Evolutionary conservation across 1,140 invertebrate species (phyloP), one percentile per base, ranked within the genome.

Genomic region (Drosophila leontia): DNA sequence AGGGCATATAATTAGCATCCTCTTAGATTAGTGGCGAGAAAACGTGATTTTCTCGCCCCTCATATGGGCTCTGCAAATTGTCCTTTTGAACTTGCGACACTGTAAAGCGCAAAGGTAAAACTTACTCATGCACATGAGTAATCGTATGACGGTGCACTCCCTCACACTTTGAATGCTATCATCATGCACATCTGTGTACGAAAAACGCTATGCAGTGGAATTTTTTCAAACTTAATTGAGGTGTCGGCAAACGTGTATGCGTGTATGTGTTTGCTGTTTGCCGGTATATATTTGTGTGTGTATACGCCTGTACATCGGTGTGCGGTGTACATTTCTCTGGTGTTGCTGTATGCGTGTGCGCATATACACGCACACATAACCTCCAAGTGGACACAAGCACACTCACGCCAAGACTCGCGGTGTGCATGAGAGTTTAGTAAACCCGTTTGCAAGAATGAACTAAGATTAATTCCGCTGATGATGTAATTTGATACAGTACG

Each of bases 391-490:
- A 69, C 62, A 45, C 34, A 42, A 65, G 44, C 23, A 55, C 39
- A 58, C 53, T 34, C 39, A 7, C 29, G 53, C 63, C 63, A 15
- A 13, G 19, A 13, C 19, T 23, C 12, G 13, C 19, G 44, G 19
- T 51, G 48, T 60, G 55, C 61, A 59, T 76, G 70, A 62, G 58
- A 82, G 80, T 78, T 69, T 55, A 62, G 68, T 86, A 85, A 85
- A 85, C 82, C 75, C 75, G 82, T 85, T 85, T 85, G 61, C 64
- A 62, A 62, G 62, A 82, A 85, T 60, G 53, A 82, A 82, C 79
- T 69, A 53, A 81, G 48, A 78, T 82, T 64, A 75, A 85, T 71
- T 78, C 48, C 51, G 84, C 57, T 51, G 82, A 86, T 85, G 82
- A 85, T 85, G 82, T 85, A 85, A 85, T 85, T 47, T 48, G 44